Evolutionary conservation across 2,113 vertebrate species (phyloP), one percentile per base, ranked within the genome.

Genomic region (Ahaetulla prasina): DNA sequence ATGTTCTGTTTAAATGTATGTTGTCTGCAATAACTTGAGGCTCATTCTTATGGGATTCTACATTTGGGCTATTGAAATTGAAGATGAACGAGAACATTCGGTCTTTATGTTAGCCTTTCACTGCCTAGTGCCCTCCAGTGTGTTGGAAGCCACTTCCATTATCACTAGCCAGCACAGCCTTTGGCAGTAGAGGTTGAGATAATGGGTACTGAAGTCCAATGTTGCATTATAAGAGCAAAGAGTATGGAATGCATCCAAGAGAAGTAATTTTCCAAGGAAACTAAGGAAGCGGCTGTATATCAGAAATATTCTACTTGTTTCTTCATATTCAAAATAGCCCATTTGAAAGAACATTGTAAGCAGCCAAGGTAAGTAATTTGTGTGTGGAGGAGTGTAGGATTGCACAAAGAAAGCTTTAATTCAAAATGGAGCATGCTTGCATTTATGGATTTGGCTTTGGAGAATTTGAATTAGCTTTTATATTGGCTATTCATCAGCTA

Each of bases 391-490:
- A 12, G 12, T n/a, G n/a, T n/a, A 7, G 12, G 23, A 86, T 50
- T 27, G 45, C 45, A 49, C 47, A 86, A 86, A 49, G 43, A 85
- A 47, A n/a, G 45, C 16, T 54, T 20, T 93, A 54, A 35, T 57
- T 94, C 85, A 52, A 87, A 94, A 92, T 57, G 10, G 0, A 3
- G 55, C 86, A 50, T 80, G 74, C 5, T 5, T 30, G 30, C 43
- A 54, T 93, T 89, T 87, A 74, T n/a, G 92, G 23, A 90, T 50
- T 85, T 85, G 90, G 22, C 84, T 90, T 30, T 87, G 47, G 68
- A 22, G 54, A 91, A 68, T 89, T 53, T 27, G 1, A 9, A 14
- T 74, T 50, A 43, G 39, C 43, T 49, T 89, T 92, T 53, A 30
- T 52, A 50, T 50, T 89, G 52, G 25, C 55, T 89, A 63, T 30